Conservation (phyloP, 2,888 invertebrate genomes). For the Lymantria monacha region DNA sequence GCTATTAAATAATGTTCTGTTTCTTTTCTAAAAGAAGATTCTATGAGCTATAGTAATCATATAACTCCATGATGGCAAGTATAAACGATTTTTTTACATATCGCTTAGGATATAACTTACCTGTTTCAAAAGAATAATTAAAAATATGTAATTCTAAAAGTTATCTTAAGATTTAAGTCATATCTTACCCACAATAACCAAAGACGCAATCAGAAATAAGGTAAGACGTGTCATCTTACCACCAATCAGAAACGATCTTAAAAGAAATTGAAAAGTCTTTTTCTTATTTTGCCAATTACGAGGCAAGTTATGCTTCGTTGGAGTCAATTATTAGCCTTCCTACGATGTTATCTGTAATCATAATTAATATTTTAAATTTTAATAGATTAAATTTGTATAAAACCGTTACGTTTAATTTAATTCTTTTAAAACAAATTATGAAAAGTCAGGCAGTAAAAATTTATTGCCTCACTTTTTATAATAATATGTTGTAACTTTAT, state of each 20-base stretch:
- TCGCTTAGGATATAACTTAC: too few species aligned
- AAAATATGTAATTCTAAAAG: too few species aligned
- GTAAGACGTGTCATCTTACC: slow-evolving; percentile 42
- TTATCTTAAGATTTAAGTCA: background rate
- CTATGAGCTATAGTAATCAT: too few species aligned
- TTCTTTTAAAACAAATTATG: too few species aligned
- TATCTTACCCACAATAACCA: slow-evolving; percentile 47
- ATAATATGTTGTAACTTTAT: too few species aligned
- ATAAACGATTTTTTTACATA: too few species aligned
- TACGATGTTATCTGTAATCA: slow-evolving; percentile 10
- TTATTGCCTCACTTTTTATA: too few species aligned
- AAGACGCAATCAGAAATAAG: slow-evolving; percentile 29
- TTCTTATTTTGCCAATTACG: slow-evolving; percentile 47
- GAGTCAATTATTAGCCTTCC: slow-evolving; percentile 34
- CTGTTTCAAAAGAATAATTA: too few species aligned
- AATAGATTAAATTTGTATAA: slow-evolving; percentile 21
- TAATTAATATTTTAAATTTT: slow-evolving; percentile 15
- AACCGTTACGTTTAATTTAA: slow-evolving; percentile 9
- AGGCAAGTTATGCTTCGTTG: slow-evolving; percentile 35
- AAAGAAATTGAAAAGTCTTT: slow-evolving; percentile 41
- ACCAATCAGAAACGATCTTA: slow-evolving; percentile 30
- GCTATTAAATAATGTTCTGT: too few species aligned
- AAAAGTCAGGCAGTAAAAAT: too few species aligned
- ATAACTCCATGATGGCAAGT: too few species aligned
- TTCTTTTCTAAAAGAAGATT: too few species aligned